These are phyloP conservation scores for Pollenia griseotomentosa DNA, from an alignment of 2,888 invertebrate species.

Conservation along the genomic window DNA sequence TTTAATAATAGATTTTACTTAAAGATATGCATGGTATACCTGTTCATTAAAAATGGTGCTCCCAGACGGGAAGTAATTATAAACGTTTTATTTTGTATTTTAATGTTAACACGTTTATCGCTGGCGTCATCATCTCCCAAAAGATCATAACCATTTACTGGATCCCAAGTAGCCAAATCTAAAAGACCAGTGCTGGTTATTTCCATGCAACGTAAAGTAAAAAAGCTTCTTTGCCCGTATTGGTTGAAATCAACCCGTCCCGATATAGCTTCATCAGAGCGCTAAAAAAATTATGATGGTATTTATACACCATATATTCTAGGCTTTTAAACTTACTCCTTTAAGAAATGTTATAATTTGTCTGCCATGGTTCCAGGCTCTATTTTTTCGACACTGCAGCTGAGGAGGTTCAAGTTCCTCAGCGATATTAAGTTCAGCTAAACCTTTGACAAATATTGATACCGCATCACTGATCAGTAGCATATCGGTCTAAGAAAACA, in stretches of 20 bases:
- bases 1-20: not conserved
- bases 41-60: constrained; percentile 88
- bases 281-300: constrained; percentile 75
- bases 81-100: constrained; percentile 88
- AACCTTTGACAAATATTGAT: constrained; percentile 87
- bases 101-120: constrained; percentile 85
- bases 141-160: constrained; percentile 83
- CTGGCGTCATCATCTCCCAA: constrained; percentile 86
- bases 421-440: constrained; percentile 81
- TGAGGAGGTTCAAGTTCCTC: constrained; percentile 80
- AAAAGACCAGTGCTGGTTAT: constrained; percentile 86
- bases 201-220: constrained; percentile 89
- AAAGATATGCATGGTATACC: constrained; percentile 68
- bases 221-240: constrained; percentile 88
- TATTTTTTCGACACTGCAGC: constrained; percentile 83
- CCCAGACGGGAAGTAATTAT: constrained; percentile 90
- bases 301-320: not conserved
- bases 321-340: constrained; percentile 84
- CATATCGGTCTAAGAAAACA: constrained; percentile 86
- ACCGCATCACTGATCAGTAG: constrained; percentile 90
- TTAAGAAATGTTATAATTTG: constrained; percentile 88
- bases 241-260: constrained; percentile 83
- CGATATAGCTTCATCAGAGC: constrained; percentile 81
- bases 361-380: constrained; percentile 86
- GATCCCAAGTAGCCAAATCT: constrained; percentile 85